These are phyloP conservation scores for Ptilorrhoa leucosticta DNA, from an alignment of 2,113 vertebrate genomes.

Conservation along the genomic window DNA sequence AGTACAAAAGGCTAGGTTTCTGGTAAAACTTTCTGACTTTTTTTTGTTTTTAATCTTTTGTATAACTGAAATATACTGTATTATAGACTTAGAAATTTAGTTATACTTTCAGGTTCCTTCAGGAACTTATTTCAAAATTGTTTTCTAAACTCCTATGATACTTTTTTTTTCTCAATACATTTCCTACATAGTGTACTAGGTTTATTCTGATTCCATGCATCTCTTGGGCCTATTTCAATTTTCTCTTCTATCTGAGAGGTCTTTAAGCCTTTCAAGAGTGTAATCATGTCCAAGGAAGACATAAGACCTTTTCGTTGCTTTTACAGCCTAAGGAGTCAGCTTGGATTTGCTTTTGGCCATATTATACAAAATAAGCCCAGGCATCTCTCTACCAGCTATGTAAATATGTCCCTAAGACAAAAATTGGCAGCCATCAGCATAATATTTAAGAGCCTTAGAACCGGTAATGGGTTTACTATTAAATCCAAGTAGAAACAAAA, in stretches of 20 bases:
- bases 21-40: rapidly evolving
- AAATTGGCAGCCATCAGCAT: neutral
- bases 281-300: neutral
- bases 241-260: neutral
- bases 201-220: neutral
- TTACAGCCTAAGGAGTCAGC: neutral
- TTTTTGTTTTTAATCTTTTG: neutral
- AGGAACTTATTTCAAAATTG: neutral
- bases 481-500: conserved; percentile 12
- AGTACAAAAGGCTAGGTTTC: neutral
- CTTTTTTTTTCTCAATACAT: neutral
- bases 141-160: neutral
- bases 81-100: neutral
- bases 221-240: neutral
- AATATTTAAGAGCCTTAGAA: neutral
- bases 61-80: neutral
- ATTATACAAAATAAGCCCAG: neutral
- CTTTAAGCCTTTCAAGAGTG: neutral
- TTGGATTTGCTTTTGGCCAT: neutral
- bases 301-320: neutral
- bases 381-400: neutral
- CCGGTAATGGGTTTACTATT: neutral
- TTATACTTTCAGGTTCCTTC: neutral
- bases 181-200: neutral
- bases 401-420: neutral